A percentile compares a stretch with the other conserved stretches of the same genome.
These are phyloP conservation scores for Planiliza haematocheilus DNA, from an alignment of 2,113 vertebrate genomes.

Conservation along the genomic window DNA sequence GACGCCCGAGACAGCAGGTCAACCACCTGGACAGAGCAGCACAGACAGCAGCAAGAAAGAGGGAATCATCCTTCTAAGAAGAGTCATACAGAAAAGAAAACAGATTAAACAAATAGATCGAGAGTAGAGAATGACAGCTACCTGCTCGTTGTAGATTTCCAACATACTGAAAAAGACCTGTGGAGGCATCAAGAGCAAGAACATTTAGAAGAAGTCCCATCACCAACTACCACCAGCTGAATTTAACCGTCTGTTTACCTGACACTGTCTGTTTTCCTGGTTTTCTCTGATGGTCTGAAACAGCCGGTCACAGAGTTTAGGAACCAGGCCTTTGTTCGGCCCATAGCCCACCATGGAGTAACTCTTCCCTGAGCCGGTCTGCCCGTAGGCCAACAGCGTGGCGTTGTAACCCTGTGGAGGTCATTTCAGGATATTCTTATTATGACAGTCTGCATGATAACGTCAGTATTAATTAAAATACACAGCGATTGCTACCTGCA, in stretches of 20 bases:
- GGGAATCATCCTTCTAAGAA: too few species aligned
- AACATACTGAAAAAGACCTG: slow-evolving; percentile 92
- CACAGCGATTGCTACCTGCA: slow-evolving; percentile 73
- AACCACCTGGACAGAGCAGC: slow-evolving; percentile 79
- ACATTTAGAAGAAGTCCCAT: not conserved
- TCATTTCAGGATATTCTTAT: slow-evolving; percentile 1
- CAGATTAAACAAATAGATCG: not conserved
- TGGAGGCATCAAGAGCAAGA: slow-evolving; percentile 9
- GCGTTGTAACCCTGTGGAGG: slow-evolving; percentile 86
- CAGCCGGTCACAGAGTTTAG: slow-evolving; percentile 84
- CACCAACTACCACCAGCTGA: too few species aligned
- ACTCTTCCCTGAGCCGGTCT: slow-evolving; percentile 90
- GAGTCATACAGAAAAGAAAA: not conserved
- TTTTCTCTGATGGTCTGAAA: slow-evolving; percentile 82
- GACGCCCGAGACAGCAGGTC: slow-evolving; percentile 86
- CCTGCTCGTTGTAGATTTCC: slow-evolving; percentile 93
- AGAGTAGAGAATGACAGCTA: slow-evolving; percentile 52
- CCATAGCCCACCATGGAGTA: slow-evolving; percentile 88
- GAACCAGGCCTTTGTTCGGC: slow-evolving; percentile 87
- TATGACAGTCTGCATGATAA: not conserved
- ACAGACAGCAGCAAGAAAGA: not conserved
- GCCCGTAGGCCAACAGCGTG: slow-evolving; percentile 86
- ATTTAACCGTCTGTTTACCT: slow-evolving; percentile 69
- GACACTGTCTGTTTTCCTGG: slow-evolving; percentile 82
- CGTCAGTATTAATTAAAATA: not conserved